These are phyloP conservation scores for Pedetes capensis DNA, from an alignment of 2,113 vertebrate species.

Conservation along the genomic window DNA sequence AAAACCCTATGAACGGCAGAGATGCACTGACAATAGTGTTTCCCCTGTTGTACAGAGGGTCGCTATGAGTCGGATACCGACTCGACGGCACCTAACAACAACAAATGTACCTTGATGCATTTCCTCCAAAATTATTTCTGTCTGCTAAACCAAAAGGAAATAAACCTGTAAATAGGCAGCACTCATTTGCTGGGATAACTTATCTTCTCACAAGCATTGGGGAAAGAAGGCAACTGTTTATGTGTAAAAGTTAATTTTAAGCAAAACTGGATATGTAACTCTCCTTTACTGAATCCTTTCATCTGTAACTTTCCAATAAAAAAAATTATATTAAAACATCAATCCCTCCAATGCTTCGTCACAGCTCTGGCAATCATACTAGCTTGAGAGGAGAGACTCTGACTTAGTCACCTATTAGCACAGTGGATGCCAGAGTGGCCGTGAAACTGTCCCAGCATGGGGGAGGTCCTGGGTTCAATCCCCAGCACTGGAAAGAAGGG, in stretches of 20 bases:
- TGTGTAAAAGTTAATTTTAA: background rate
- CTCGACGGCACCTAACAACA: too few species aligned
- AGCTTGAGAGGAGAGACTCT: background rate
- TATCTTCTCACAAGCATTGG: background rate
- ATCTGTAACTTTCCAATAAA: background rate
- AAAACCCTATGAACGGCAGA: too few species aligned
- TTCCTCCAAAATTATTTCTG: background rate
- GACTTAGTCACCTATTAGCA: background rate
- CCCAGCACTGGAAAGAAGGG: background rate
- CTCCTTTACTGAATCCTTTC: background rate
- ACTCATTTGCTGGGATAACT: background rate
- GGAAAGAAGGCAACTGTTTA: background rate
- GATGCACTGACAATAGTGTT: too few species aligned
- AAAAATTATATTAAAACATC: background rate
- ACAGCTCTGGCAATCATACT: background rate
- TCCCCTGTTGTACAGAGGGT: too few species aligned
- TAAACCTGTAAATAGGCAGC: background rate
- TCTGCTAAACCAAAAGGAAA: background rate
- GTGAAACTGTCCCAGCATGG: too few species aligned
- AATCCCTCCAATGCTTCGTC: background rate
- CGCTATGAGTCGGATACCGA: too few species aligned
- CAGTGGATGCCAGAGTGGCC: background rate
- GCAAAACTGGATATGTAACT: background rate
- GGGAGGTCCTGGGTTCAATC: background rate
- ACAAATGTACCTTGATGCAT: background rate